phyloP scores from a whole-genome alignment of 53 echinoderm and acorn worm genomes.

The Stichopus horrens region DNA sequence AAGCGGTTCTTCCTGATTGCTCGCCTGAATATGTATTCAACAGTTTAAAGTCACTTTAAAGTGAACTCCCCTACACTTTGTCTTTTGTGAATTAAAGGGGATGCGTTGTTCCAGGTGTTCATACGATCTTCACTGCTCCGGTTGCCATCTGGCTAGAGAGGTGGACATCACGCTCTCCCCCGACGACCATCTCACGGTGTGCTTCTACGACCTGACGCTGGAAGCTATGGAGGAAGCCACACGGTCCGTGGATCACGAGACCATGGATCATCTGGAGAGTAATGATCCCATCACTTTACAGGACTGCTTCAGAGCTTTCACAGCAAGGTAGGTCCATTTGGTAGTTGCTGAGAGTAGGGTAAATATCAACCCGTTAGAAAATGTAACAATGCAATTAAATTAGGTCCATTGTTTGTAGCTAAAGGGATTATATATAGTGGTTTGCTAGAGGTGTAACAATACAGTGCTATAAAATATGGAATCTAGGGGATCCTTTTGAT shows the following conservation, averaged over 20 bases:
- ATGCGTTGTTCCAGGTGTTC: slow-evolving; percentile 82
- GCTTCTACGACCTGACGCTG: slow-evolving; percentile 72
- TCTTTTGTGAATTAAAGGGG: slow-evolving; percentile 59
- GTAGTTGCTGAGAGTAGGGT: no score
- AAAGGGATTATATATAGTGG: no score
- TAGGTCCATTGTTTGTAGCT: no score
- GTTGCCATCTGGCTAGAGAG: slow-evolving; percentile 88
- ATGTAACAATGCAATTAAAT: no score
- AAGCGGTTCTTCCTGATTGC: slow-evolving; percentile 64
- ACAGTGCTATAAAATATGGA: no score
- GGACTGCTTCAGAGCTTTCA: slow-evolving; percentile 95
- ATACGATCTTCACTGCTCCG: slow-evolving; percentile 82
- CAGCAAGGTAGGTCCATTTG: slow-evolving; percentile 72
- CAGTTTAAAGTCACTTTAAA: background rate
- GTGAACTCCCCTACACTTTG: background rate
- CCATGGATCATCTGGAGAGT: slow-evolving; percentile 60
- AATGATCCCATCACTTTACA: slow-evolving; percentile 77
- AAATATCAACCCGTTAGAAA: no score
- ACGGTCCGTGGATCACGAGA: slow-evolving; percentile 76
- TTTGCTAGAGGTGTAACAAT: no score
- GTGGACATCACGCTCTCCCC: slow-evolving; percentile 85
- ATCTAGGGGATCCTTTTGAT: no score
- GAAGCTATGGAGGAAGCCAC: slow-evolving; percentile 80
- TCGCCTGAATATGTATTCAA: slow-evolving; percentile 44
- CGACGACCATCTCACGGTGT: slow-evolving; percentile 87